A percentile compares a stretch with the other conserved stretches of the same genome.
Conservation (phyloP, 2,797 vertebrate genomes). For the Oryzias dopingdopingensis region DNA sequence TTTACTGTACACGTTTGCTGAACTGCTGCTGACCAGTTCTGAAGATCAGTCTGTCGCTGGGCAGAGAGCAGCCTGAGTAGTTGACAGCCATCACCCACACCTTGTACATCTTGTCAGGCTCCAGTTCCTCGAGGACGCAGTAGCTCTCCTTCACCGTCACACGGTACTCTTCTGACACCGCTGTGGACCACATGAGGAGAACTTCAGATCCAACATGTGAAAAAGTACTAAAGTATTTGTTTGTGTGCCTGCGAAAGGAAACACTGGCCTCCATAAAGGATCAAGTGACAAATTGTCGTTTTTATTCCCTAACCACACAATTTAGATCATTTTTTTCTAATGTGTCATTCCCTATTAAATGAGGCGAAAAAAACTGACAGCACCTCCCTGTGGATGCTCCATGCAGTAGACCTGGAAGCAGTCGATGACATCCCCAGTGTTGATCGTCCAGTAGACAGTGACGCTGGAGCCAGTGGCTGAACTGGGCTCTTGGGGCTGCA, state of each 20-base stretch:
- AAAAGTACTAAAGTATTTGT: neutral
- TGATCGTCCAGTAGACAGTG: conserved; percentile 91
- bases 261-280: too few relatives aligned
- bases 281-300: too few relatives aligned
- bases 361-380: neutral
- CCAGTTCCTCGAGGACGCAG: conserved; percentile 92
- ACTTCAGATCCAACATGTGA: neutral
- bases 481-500: conserved; percentile 87
- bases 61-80: conserved; percentile 91
- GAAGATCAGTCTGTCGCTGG: conserved; percentile 88
- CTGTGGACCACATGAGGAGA: conserved; percentile 57
- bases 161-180: conserved; percentile 91
- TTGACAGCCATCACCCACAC: conserved; percentile 99
- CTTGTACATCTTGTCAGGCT: conserved; percentile 88
- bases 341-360: too few relatives aligned
- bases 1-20: neutral
- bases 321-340: too few relatives aligned
- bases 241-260: neutral
- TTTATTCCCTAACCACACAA: too few relatives aligned
- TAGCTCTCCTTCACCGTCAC: conserved; percentile 96
- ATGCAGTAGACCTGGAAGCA: conserved; percentile 97
- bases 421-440: conserved; percentile 86
- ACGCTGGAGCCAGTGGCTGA: conserved; percentile 90
- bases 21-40: conserved; percentile 84
- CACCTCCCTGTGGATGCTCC: conserved; percentile 89